Conservation (phyloP, 2,888 invertebrate species). For the Augiades crinisus region DNA sequence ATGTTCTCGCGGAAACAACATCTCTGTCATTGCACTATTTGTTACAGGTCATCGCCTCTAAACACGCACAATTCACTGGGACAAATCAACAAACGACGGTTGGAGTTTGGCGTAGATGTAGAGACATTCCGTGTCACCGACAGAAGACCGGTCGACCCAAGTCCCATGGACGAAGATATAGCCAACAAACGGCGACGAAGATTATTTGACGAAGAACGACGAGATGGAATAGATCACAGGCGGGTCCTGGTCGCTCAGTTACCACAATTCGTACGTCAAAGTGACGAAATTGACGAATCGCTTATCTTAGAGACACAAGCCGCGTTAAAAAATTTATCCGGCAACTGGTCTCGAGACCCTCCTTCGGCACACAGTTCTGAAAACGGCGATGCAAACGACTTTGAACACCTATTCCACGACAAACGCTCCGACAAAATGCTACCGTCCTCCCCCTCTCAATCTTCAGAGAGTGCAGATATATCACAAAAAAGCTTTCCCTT, state of each 20-base stretch:
- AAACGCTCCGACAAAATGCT: conserved; percentile 86
- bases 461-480: conserved; percentile 82
- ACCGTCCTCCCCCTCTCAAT: conserved; percentile 84
- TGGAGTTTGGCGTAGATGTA: conserved; percentile 82
- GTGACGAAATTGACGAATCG: conserved; percentile 88
- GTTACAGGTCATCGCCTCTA: conserved; percentile 74
- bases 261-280: conserved; percentile 58
- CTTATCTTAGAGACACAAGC: conserved; percentile 94
- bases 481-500: conserved; percentile 85
- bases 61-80: conserved; percentile 81
- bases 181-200: conserved; percentile 67
- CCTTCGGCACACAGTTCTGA: conserved; percentile 84
- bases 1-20: conserved; percentile 13
- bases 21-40: conserved; percentile 34
- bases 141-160: conserved; percentile 58
- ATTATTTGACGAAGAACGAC: conserved; percentile 69
- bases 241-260: conserved; percentile 18
- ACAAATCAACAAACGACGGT: conserved; percentile 86
- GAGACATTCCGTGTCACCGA: conserved; percentile 68
- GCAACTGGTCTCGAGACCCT: conserved; percentile 89
- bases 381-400: conserved; percentile 89
- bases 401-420: conserved; percentile 92
- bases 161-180: conserved; percentile 69
- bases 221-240: conserved; percentile 52
- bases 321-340: conserved; percentile 92